Evolutionary conservation across 2,797 vertebrate species (phyloP).

Genomic region (Enteromius unitaeniatus): DNA sequence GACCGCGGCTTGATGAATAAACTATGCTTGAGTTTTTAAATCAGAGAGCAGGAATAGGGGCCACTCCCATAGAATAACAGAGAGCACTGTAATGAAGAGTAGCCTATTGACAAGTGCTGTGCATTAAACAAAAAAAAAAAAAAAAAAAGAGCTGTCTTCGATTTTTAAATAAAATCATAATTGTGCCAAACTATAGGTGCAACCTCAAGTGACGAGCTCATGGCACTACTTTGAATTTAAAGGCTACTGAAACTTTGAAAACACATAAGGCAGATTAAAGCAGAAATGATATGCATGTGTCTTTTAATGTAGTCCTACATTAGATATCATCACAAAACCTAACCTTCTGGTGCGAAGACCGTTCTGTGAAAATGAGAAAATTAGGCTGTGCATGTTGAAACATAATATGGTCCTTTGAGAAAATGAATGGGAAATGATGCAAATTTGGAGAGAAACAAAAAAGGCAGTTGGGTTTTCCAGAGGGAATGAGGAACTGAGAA

Average conservation of each 20-base stretch:
- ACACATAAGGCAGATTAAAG: neutral
- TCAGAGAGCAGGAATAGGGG: constrained; percentile 29
- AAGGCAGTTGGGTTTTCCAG: constrained; percentile 36
- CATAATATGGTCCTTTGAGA: neutral
- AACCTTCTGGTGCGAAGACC: neutral
- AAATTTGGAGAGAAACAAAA: constrained; percentile 16
- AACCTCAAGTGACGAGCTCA: neutral
- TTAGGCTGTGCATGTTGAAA: neutral
- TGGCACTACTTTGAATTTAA: neutral
- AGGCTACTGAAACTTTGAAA: neutral
- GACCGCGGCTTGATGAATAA: constrained; percentile 4
- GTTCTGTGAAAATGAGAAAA: neutral
- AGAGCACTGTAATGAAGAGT: neutral
- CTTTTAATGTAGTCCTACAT: neutral
- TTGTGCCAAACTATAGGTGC: neutral
- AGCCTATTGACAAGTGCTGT: neutral
- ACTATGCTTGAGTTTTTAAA: neutral
- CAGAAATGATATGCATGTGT: no score
- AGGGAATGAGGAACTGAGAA: constrained; percentile 53
- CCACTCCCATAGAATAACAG: constrained; percentile 49
- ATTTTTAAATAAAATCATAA: neutral
- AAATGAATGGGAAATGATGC: constrained; percentile 30
- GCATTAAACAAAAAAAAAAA: no score
- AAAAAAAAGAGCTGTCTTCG: neutral
- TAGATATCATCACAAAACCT: neutral